Base-by-base conservation (phyloP, 1,140 invertebrate species). In the Orchesella cincta region DNA sequence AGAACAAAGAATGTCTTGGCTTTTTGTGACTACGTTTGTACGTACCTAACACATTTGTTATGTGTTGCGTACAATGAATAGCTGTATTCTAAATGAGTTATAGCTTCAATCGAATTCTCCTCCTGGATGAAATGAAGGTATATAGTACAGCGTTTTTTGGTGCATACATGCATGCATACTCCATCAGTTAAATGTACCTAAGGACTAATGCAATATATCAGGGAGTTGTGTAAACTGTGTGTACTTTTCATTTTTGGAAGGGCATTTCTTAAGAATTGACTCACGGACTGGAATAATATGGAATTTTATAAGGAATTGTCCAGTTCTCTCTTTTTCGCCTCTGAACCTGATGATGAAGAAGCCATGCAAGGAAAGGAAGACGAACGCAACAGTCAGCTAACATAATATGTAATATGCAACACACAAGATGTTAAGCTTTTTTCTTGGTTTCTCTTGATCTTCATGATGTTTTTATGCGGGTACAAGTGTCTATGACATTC, bases 81-180 rank as follows among this genome's bases (percentile, higher is more conserved):
- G 39, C 39, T 12, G 8, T 46, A 12, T 46, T 12, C 16, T 62
- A 28, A 62, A 62, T 62, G 54, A 62, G 54, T 62, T 62, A 62
- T 62, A 26, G 23, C 54, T 26, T 62, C 54, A 62, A 62, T 62
- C 5, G 54, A 62, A 62, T 62, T 46, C 39, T 46, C 54, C 39
- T 46, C 39, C 39, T 46, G 39, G 39, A 46, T 12, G 39, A 46
- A 20, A 46, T 12, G 8, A 46, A 46, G 39, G n/a, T n/a, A n/a
- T n/a, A n/a, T n/a, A n/a, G n/a, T n/a, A n/a, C n/a, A n/a, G n/a
- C n/a, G n/a, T n/a, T n/a, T n/a, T n/a, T n/a, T n/a, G n/a, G n/a
- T n/a, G n/a, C n/a, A n/a, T n/a, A n/a, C n/a, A n/a, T n/a, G n/a
- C n/a, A n/a, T n/a, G n/a, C n/a, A n/a, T n/a, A n/a, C n/a, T n/a